Conservation (phyloP, 2,888 invertebrate genomes). For the Acanthosoma haemorrhoidale region DNA sequence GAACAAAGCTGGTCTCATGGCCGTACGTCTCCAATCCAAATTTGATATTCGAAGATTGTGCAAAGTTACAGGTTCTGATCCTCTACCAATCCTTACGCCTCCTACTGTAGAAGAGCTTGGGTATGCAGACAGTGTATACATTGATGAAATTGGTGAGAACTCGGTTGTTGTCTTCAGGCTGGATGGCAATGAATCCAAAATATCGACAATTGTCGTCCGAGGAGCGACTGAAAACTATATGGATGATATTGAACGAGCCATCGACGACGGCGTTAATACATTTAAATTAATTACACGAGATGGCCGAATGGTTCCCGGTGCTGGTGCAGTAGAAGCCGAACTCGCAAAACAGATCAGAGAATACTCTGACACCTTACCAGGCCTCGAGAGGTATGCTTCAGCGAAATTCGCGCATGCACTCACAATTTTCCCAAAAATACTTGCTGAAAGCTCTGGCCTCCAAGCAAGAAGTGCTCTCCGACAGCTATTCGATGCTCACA, state of each 20-base stretch:
- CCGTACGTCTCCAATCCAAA: constrained; percentile 90
- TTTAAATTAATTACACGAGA: constrained; percentile 84
- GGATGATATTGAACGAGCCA: constrained; percentile 97
- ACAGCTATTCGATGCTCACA: constrained; percentile 86
- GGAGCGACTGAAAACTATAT: constrained; percentile 97
- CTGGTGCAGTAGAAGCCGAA: constrained; percentile 92
- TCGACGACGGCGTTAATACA: constrained; percentile 98
- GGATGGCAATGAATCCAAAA: constrained; percentile 73
- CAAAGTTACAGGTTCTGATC: constrained; percentile 78
- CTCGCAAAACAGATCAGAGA: constrained; percentile 72
- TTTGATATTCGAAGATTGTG: constrained; percentile 92
- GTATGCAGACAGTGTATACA: constrained; percentile 78
- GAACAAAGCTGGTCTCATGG: constrained; percentile 94
- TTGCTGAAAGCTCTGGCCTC: constrained; percentile 92
- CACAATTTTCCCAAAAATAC: constrained; percentile 82
- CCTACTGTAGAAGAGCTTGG: constrained; percentile 89
- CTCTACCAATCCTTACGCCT: constrained; percentile 57
- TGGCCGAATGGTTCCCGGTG: constrained; percentile 75
- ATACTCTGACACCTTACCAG: constrained; percentile 87
- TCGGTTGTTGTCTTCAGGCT: constrained; percentile 88
- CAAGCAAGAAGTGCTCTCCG: constrained; percentile 81
- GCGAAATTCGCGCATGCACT: constrained; percentile 86
- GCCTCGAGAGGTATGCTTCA: constrained; percentile 94
- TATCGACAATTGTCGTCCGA: constrained; percentile 89
- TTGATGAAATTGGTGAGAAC: constrained; percentile 94